Conservation (phyloP, 1,140 invertebrate genomes). For the Ptiloglossa arizonensis region DNA sequence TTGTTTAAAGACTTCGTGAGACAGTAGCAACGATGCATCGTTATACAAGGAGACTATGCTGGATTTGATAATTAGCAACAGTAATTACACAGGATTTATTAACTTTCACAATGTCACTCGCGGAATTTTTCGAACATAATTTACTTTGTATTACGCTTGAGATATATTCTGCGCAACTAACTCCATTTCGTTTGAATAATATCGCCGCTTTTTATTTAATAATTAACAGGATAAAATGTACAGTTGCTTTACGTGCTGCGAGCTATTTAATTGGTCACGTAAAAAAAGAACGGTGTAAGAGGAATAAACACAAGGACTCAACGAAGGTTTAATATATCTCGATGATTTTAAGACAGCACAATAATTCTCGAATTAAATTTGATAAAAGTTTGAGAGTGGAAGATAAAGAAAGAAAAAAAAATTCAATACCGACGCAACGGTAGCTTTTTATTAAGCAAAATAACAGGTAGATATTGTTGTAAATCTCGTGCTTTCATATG, state of each 20-base stretch:
- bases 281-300: not conserved
- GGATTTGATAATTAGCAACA: too few relatives aligned
- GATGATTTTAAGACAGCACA: not conserved
- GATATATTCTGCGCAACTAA: not conserved
- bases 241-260: too few relatives aligned
- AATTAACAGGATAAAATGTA: not conserved
- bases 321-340: not conserved
- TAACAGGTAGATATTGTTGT: not conserved
- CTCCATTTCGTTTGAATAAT: not conserved
- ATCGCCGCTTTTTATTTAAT: not conserved
- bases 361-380: not conserved
- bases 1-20: too few relatives aligned
- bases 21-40: too few relatives aligned
- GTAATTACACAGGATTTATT: not conserved
- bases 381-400: not conserved
- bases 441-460: not conserved
- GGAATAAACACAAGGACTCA: not conserved
- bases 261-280: not conserved
- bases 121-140: not conserved
- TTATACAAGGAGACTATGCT: not conserved
- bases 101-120: not conserved
- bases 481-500: constrained; percentile 7
- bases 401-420: not conserved
- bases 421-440: not conserved
- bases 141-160: not conserved